Evolutionary conservation across 2,888 invertebrate species (phyloP).

Genomic region (Dyspetes luteomarginatus): DNA sequence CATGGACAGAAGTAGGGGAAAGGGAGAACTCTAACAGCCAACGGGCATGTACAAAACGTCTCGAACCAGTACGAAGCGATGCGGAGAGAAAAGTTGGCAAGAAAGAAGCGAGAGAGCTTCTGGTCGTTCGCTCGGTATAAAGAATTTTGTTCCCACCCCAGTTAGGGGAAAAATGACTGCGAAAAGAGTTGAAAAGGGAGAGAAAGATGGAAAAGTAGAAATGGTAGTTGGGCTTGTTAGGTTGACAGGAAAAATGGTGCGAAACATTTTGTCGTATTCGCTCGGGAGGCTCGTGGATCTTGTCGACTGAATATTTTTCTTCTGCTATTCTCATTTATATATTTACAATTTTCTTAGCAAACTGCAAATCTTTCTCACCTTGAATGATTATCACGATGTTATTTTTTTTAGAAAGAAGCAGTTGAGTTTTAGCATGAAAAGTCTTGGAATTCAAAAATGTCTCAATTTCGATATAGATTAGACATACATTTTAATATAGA

Average conservation of each 20-base stretch:
- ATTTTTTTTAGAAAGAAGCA: too few species aligned
- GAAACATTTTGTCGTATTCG: not conserved
- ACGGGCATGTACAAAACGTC: slow-evolving; percentile 21
- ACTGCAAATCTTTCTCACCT: too few species aligned
- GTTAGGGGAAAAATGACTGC: not conserved
- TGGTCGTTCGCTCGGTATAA: slow-evolving; percentile 44
- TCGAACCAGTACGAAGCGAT: slow-evolving; percentile 7
- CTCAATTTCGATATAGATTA: too few species aligned
- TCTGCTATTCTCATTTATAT: too few species aligned
- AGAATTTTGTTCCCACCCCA: slow-evolving; percentile 47
- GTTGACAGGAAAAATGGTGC: not conserved
- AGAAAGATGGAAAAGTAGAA: not conserved
- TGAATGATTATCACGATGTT: too few species aligned
- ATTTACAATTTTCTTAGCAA: too few species aligned
- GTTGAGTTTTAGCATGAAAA: too few species aligned
- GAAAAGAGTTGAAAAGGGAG: not conserved
- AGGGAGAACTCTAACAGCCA: not conserved
- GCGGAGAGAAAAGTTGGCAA: slow-evolving; percentile 42
- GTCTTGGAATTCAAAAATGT: too few species aligned
- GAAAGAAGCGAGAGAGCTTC: slow-evolving; percentile 37
- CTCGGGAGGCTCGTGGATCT: not conserved
- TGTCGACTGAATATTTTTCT: not conserved
- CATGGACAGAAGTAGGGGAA: not conserved
- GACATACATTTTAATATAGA: too few species aligned
- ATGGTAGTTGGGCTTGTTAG: not conserved